phyloP scores from a whole-genome alignment of 2,797 vertebrate genomes.

The Mus minutoides region DNA sequence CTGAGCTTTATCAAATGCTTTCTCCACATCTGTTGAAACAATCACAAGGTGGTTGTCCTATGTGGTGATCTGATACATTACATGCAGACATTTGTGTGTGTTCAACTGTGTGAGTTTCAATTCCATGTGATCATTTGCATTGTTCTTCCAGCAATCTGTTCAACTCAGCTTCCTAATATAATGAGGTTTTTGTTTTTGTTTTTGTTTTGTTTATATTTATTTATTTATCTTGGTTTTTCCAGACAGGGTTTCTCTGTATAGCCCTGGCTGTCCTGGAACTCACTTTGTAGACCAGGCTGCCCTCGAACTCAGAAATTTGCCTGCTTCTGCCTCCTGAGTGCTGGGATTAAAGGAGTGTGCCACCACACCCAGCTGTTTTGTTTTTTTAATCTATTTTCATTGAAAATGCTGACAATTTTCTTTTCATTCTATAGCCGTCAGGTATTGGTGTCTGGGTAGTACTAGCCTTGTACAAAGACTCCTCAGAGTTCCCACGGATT shows the following conservation, averaged over 20 bases:
- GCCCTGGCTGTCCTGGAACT: too few relatives aligned
- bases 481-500: too few relatives aligned
- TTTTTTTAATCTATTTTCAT: background rate
- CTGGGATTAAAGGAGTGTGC: too few relatives aligned
- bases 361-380: too few relatives aligned
- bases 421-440: background rate
- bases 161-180: background rate
- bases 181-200: background rate
- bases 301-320: too few relatives aligned
- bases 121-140: background rate
- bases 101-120: background rate
- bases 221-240: too few relatives aligned
- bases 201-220: too few relatives aligned
- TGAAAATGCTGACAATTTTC: background rate
- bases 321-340: too few relatives aligned
- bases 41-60: too few relatives aligned
- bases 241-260: too few relatives aligned
- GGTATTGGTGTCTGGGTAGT: background rate
- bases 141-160: background rate
- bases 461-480: background rate
- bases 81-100: background rate
- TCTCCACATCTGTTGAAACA: background rate
- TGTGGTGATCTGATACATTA: background rate
- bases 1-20: background rate
- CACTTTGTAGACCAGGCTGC: too few relatives aligned